Conservation (phyloP, 2,797 vertebrate genomes). For the Phataginus tricuspis region DNA sequence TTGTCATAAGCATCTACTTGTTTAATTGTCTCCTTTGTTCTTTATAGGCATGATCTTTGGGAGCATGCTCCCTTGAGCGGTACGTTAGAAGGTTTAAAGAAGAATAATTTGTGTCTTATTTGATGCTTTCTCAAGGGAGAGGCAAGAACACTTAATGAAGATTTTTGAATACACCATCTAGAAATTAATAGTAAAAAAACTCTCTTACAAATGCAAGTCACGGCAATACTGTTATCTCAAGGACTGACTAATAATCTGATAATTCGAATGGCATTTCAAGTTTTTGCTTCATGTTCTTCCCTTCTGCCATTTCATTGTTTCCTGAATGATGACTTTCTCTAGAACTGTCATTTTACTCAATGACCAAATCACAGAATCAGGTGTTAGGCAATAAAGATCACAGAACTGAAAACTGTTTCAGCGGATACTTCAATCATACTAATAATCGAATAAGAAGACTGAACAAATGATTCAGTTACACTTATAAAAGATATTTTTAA, state of each 20-base stretch:
- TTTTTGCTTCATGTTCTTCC: not conserved
- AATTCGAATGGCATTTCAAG: not conserved
- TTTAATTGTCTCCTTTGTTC: not conserved
- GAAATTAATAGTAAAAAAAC: not conserved
- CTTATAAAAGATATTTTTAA: not conserved
- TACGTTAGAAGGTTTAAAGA: not conserved
- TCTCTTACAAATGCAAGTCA: not conserved
- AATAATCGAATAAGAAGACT: not conserved
- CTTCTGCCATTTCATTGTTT: not conserved
- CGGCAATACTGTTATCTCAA: not conserved
- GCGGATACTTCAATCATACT: not conserved
- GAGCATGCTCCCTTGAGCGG: not conserved
- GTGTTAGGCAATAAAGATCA: not conserved
- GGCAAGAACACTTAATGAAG: not conserved
- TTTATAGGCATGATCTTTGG: not conserved
- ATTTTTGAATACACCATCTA: not conserved
- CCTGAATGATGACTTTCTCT: not conserved
- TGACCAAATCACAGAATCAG: not conserved
- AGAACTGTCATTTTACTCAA: not conserved
- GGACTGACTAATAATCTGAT: not conserved
- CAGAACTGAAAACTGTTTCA: not conserved
- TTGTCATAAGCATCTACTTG: not conserved
- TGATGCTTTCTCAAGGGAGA: not conserved
- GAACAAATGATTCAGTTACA: not conserved
- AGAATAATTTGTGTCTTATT: not conserved